phyloP scores from a whole-genome alignment of 2,888 invertebrate species.

The Ceriagrion tenellum region DNA sequence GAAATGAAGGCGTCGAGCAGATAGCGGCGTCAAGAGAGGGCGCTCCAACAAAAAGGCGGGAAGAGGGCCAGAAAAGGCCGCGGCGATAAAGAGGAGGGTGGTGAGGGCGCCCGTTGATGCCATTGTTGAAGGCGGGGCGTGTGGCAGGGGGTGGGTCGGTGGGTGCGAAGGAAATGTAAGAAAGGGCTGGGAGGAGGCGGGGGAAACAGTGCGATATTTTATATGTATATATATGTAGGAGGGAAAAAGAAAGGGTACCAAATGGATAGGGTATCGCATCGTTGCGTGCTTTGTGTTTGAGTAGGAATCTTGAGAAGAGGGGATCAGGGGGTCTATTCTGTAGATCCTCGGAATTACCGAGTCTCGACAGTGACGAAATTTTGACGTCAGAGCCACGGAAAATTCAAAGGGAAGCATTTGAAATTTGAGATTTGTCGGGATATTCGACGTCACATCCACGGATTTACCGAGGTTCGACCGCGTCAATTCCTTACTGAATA shows the following conservation, averaged over 20 bases:
- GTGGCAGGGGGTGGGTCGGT: neutral
- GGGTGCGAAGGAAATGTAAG: neutral
- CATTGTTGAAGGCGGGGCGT: slow-evolving; percentile 23
- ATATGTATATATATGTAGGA: neutral
- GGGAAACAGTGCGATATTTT: neutral
- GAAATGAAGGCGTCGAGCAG: slow-evolving; percentile 24
- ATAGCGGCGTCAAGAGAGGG: slow-evolving; percentile 24
- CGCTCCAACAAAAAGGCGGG: slow-evolving; percentile 25
- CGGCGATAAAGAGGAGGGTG: neutral
- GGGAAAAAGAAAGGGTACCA: neutral
- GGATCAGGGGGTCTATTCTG: too few species aligned
- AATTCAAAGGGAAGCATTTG: too few species aligned
- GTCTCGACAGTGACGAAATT: too few species aligned
- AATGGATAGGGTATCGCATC: neutral
- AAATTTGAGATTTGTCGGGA: too few species aligned
- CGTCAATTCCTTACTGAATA: too few species aligned
- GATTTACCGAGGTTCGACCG: too few species aligned
- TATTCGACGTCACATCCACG: too few species aligned
- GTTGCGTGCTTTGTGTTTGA: neutral
- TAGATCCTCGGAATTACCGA: too few species aligned
- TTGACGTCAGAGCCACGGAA: too few species aligned
- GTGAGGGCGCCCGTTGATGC: neutral
- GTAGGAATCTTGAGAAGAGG: neutral
- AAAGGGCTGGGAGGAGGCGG: neutral
- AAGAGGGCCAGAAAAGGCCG: slow-evolving; percentile 24